Percentiles rank a stretch among this genome's conserved stretches.
Conservation (phyloP, 2,113 vertebrate species). For the Rhipidura dahli region DNA sequence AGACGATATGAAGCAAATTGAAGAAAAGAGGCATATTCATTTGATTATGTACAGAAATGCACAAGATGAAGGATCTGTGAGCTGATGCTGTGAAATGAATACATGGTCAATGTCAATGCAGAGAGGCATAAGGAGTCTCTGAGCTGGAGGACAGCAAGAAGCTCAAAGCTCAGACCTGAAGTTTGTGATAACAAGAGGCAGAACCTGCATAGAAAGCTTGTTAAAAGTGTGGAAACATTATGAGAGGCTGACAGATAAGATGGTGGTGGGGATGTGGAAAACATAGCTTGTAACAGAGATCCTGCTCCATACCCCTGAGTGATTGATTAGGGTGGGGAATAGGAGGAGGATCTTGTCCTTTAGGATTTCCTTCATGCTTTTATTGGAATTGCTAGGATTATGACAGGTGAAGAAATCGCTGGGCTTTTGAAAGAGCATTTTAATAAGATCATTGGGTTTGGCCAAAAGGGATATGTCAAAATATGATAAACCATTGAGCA, state of each 20-base stretch:
- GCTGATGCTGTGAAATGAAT: background rate
- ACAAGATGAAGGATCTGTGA: background rate
- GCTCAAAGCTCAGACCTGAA: background rate
- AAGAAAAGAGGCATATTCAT: background rate
- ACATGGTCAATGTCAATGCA: accelerated
- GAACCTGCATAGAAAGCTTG: background rate
- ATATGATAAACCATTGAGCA: slow-evolving; percentile 15
- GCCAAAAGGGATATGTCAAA: slow-evolving; percentile 1
- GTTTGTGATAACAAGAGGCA: background rate
- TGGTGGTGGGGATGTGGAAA: background rate
- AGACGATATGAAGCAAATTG: background rate
- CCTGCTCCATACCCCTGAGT: accelerated
- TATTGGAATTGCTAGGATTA: background rate
- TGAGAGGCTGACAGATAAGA: background rate
- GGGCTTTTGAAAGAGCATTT: background rate
- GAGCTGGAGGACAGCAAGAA: background rate
- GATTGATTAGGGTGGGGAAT: background rate
- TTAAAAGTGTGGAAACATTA: background rate
- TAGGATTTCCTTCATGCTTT: background rate
- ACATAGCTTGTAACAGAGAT: background rate
- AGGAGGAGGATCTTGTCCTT: background rate
- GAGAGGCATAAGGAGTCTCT: background rate
- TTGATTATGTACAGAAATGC: background rate
- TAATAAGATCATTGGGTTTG: background rate
- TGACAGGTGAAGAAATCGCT: background rate